These are phyloP conservation scores for Tonatia bakeri DNA, from an alignment of 2,113 vertebrate species.

Conservation along the genomic window DNA sequence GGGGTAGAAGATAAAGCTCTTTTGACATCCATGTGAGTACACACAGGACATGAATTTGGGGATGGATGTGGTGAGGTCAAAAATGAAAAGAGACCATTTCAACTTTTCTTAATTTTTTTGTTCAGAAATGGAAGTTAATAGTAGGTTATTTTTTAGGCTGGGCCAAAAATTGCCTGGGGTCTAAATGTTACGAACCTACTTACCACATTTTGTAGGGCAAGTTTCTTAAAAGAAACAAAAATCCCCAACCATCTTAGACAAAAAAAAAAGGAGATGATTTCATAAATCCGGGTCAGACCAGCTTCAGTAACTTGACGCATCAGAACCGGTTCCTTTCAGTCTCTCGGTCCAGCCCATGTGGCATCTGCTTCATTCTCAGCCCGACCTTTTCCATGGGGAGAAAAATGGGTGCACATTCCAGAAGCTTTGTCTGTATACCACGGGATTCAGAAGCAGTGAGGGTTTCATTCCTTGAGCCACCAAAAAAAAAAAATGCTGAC, in stretches of 20 bases:
- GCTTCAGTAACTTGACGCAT: not conserved
- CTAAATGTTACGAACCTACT: not conserved
- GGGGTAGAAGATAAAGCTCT: not conserved
- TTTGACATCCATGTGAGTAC: not conserved
- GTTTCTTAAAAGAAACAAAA: not conserved
- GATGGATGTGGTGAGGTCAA: not conserved
- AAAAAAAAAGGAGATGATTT: not conserved
- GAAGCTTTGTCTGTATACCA: not conserved
- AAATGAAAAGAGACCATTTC: not conserved
- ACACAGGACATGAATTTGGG: not conserved
- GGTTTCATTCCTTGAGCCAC: not conserved
- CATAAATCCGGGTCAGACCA: not conserved
- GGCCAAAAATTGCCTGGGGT: not conserved
- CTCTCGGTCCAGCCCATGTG: not conserved
- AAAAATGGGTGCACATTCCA: not conserved
- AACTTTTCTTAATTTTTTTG: not conserved
- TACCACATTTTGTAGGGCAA: not conserved
- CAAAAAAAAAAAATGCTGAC: not conserved
- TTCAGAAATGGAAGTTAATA: not conserved
- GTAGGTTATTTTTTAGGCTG: not conserved
- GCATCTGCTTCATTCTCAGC: not conserved
- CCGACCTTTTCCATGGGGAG: not conserved
- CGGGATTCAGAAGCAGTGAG: not conserved
- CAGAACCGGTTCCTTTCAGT: not conserved
- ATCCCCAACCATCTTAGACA: not conserved